phyloP scores from a whole-genome alignment of 2,113 vertebrate species.

The Orycteropus afer region DNA sequence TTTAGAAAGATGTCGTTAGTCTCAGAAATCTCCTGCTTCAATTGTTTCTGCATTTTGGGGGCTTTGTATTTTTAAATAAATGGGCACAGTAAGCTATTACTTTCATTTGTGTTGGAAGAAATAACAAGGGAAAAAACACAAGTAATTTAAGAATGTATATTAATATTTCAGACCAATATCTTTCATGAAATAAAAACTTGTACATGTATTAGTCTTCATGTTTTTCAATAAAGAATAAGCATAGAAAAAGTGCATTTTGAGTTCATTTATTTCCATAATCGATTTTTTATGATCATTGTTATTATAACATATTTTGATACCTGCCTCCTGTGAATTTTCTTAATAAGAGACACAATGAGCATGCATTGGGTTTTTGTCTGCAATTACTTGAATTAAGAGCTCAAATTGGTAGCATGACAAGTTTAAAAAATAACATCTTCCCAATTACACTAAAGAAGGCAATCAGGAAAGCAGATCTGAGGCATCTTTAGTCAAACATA shows the following conservation, averaged over 20 bases:
- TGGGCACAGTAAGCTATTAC: conserved; percentile 23
- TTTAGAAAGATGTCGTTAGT: not conserved
- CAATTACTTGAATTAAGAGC: conserved; percentile 54
- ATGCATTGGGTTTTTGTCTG: conserved; percentile 28
- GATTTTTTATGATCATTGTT: conserved; percentile 46
- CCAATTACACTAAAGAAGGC: conserved; percentile 42
- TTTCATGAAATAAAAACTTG: conserved; percentile 36
- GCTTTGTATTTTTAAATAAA: conserved; percentile 63
- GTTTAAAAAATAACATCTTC: conserved; percentile 52
- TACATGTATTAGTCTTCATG: conserved; percentile 7
- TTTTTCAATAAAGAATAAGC: conserved; percentile 1
- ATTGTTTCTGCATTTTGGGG: not conserved
- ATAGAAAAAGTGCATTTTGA: conserved; percentile 26
- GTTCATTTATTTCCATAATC: conserved; percentile 64
- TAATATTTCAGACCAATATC: conserved; percentile 56
- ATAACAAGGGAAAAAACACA: conserved; percentile 46
- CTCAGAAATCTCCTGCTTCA: conserved; percentile 3
- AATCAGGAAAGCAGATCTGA: conserved; percentile 24
- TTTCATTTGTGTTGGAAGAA: conserved; percentile 56
- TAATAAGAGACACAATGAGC: conserved; percentile 26
- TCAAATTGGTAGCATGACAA: conserved; percentile 45
- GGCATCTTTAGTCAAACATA: conserved; percentile 4
- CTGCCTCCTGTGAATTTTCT: conserved; percentile 14
- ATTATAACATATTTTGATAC: conserved; percentile 53
- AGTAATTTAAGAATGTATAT: conserved; percentile 70